These are phyloP conservation scores for Arothron firmamentum DNA, from an alignment of 2,113 vertebrate species.

Conservation along the genomic window DNA sequence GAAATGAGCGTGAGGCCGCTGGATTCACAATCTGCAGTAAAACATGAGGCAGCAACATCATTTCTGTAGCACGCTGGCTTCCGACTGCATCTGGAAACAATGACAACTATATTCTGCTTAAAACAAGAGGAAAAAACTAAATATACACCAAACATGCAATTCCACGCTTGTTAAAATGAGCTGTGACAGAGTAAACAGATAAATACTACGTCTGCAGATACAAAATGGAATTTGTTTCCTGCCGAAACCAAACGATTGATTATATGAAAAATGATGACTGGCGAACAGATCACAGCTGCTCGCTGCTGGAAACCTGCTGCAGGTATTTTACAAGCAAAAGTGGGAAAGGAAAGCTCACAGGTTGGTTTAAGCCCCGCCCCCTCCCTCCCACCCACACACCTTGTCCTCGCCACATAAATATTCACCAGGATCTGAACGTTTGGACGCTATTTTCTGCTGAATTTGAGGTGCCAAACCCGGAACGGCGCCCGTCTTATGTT, in stretches of 20 bases:
- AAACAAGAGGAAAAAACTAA: constrained; percentile 78
- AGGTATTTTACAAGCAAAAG: constrained; percentile 73
- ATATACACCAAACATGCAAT: constrained; percentile 99
- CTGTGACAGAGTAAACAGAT: constrained; percentile 86
- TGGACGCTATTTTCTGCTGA: constrained; percentile 30
- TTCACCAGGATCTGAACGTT: constrained; percentile 48
- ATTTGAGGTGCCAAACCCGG: constrained; percentile 47
- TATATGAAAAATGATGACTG: constrained; percentile 68
- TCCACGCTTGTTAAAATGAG: constrained; percentile 85
- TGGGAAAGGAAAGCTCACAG: constrained; percentile 47
- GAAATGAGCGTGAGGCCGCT: constrained; percentile 90
- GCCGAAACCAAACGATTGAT: constrained; percentile 8
- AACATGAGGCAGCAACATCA: constrained; percentile 90
- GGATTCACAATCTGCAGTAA: constrained; percentile 99
- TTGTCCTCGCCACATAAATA: constrained; percentile 30
- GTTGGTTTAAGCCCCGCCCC: constrained; percentile 4
- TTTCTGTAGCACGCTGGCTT: constrained; percentile 88
- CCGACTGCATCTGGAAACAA: constrained; percentile 75
- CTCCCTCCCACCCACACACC: constrained; percentile 14
- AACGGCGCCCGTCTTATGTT: constrained; percentile 44
- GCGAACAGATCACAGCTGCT: constrained; percentile 47
- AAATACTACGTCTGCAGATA: constrained; percentile 82
- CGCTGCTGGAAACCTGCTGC: constrained; percentile 47
- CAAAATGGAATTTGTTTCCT: constrained; percentile 77
- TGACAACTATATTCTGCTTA: constrained; percentile 83